Evolutionary conservation across 1,140 invertebrate genomes (phyloP).

Genomic region (Adoxophyes honmai): DNA sequence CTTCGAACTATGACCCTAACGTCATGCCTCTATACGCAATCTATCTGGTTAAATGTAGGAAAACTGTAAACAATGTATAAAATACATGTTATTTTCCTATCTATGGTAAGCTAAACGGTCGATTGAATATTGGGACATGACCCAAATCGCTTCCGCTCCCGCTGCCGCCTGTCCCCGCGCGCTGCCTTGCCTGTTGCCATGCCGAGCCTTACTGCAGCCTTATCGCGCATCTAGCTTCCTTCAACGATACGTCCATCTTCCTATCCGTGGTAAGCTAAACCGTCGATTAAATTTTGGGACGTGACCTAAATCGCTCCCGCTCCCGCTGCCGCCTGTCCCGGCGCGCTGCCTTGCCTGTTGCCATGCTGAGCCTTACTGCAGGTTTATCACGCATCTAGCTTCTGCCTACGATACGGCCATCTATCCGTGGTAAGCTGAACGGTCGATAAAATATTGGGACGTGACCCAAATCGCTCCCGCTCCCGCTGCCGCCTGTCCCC

Average conservation of each 20-base stretch:
- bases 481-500: not conserved
- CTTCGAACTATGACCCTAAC: too few relatives aligned
- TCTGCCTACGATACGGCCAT: slow-evolving; percentile 8
- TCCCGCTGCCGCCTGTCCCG: not conserved
- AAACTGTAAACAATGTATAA: too few relatives aligned
- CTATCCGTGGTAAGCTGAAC: too few relatives aligned
- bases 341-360: slow-evolving; percentile 7
- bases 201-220: not conserved
- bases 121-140: too few relatives aligned
- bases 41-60: too few relatives aligned
- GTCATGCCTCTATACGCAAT: too few relatives aligned
- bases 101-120: too few relatives aligned
- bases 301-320: not conserved
- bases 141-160: not conserved
- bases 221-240: slow-evolving; percentile 2
- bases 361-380: not conserved
- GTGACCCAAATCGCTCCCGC: too few relatives aligned
- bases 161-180: not conserved
- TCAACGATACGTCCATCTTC: slow-evolving; percentile 8
- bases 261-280: too few relatives aligned
- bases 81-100: too few relatives aligned
- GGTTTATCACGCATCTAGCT: not conserved
- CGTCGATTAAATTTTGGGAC: too few relatives aligned
- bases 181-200: slow-evolving; percentile 9
- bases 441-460: too few relatives aligned